Evolutionary conservation across 2,113 vertebrate genomes (phyloP).

Genomic region (Ceyx melanurus): DNA sequence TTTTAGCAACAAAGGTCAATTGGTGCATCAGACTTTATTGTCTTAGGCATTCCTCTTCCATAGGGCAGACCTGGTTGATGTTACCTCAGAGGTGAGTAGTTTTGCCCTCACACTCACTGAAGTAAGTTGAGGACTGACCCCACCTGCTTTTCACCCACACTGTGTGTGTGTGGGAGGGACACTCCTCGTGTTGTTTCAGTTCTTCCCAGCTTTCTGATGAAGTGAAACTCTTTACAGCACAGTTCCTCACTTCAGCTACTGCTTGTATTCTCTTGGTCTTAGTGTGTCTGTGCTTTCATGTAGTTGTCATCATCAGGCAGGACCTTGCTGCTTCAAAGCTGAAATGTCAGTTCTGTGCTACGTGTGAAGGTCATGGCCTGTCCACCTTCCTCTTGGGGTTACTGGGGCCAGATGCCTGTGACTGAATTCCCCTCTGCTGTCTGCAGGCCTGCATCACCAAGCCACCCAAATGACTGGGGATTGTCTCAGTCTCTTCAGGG

Average conservation of each 20-base stretch:
- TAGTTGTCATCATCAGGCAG: background rate
- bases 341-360: background rate
- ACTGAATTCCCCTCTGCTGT: background rate
- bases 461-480: background rate
- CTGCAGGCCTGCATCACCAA: background rate
- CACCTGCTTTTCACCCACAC: background rate
- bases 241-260: slow-evolving; percentile 25
- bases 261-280: background rate
- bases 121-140: background rate
- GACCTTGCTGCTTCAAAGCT: background rate
- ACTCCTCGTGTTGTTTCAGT: background rate
- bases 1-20: background rate
- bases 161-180: background rate
- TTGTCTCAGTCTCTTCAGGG: background rate
- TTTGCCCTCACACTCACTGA: background rate
- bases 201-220: slow-evolving; percentile 20
- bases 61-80: rapidly evolving
- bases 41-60: background rate
- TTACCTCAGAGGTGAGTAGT: background rate
- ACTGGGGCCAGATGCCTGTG: background rate
- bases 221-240: slow-evolving; percentile 9
- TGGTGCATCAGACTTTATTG: background rate
- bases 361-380: background rate
- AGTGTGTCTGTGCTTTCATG: background rate
- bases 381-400: background rate